Conservation (phyloP, 2,888 invertebrate species). For the Sesia apiformis region DNA sequence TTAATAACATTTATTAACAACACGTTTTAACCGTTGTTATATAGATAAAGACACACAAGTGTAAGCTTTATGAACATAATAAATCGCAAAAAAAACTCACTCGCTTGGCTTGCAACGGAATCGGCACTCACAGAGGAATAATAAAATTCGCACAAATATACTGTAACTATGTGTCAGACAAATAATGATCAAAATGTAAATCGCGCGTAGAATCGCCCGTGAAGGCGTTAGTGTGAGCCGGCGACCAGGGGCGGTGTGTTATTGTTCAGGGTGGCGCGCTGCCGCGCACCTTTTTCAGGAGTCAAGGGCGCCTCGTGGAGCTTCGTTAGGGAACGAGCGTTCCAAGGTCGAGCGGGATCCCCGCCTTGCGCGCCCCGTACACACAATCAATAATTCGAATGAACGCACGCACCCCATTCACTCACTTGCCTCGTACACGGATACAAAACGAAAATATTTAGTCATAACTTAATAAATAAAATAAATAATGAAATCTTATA, state of each 20-base stretch:
- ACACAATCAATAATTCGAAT: conserved; percentile 32
- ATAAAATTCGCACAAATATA: conserved; percentile 2
- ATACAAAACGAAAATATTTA: too few species aligned
- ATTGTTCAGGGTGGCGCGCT: conserved; percentile 21
- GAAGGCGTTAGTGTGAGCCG: conserved; percentile 5
- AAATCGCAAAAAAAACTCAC: background rate
- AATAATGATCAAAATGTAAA: too few species aligned
- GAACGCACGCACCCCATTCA: background rate
- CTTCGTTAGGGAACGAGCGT: conserved; percentile 31
- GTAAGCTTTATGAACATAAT: too few species aligned
- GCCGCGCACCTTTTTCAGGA: conserved; percentile 25
- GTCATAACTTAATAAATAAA: too few species aligned
- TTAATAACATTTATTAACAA: background rate
- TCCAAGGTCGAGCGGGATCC: conserved; percentile 28
- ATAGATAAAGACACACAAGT: background rate
- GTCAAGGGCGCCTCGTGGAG: conserved; percentile 46
- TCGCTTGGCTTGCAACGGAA: background rate
- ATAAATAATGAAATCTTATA: too few species aligned
- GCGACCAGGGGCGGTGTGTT: conserved; percentile 20
- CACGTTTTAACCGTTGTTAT: background rate
- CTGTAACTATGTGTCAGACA: too few species aligned
- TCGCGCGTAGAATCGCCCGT: too few species aligned
- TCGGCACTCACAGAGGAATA: conserved; percentile 1
- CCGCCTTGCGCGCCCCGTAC: conserved; percentile 14
- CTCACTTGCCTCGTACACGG: background rate